Base-by-base conservation (phyloP, 2,888 invertebrate genomes). In the Ormyrus rosae region DNA sequence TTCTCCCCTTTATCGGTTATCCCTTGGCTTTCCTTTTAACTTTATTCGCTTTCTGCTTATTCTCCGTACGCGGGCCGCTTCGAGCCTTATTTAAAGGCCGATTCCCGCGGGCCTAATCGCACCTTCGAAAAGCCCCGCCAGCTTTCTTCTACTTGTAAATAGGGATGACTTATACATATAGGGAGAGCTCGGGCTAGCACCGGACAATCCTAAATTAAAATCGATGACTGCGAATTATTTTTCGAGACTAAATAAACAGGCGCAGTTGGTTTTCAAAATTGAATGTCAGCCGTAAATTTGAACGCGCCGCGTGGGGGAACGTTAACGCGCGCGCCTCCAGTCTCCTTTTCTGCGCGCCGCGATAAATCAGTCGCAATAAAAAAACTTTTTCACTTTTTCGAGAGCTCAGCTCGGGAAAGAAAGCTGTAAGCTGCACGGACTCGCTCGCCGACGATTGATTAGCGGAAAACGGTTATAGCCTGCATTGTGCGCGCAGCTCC, bases 361-460 rank as follows among this genome's bases (percentile, higher is more conserved):
- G 34, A 34, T 34, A 34, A 34, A 34, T 34, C 34, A 34, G 34
- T 34, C 34, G 34, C 2, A 34, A 34, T 34, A 34, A 34, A 34
- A 34, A 34, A 34, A 34, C 34, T 34, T 34, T 34, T 34, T 34
- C 34, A 34, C 34, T 34, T 34, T 34, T 34, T 34, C 34, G 34
- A 34, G 34, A 34, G 34, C 34, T 34, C 13, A 0, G 34, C 34
- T 34, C 4, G 34, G 34, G 34, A 34, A 34, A 34, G 34, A 34
- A 34, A 34, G 34, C 4, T 34, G 4, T 34, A 34, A 34, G 34
- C 34, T 34, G 34, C 34, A 34, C 13, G 13, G 48, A 58, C 58
- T 45, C 69, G 80, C 70, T 65, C 56, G 64, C 11, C 10, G 85
- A 88, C 88, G 87, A 88, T 88, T 89, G 87, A 89, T 88, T 88